phyloP scores from a whole-genome alignment of 23 tunicate species.

The Trididemnum miniatum region DNA sequence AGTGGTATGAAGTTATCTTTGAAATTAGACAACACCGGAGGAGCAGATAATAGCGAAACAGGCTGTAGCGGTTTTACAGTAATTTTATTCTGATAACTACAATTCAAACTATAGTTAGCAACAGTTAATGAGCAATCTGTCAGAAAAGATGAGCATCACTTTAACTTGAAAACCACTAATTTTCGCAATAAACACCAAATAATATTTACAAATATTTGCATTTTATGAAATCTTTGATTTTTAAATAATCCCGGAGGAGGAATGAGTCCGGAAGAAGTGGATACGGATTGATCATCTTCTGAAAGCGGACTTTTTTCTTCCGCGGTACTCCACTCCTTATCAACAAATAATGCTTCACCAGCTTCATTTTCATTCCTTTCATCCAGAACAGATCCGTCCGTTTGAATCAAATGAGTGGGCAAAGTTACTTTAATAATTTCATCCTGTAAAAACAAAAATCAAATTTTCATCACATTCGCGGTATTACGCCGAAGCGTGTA shows the following conservation, averaged over 20 bases:
- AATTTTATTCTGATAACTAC: no score
- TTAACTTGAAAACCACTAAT: no score
- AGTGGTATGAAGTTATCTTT: no score
- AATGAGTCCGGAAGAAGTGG: constrained; percentile 50
- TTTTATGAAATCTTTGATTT: constrained; percentile 61
- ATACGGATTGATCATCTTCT: neutral
- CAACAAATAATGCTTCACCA: neutral
- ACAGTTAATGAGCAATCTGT: no score
- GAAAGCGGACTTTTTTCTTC: neutral
- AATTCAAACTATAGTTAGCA: no score
- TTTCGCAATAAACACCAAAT: no score
- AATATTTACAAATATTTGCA: constrained; percentile 64
- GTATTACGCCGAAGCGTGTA: no score
- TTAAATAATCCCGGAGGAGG: constrained; percentile 68
- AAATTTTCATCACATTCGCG: no score
- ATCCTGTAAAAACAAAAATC: constrained; percentile 29
- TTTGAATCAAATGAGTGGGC: constrained; percentile 41
- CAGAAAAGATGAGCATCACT: no score
- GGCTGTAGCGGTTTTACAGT: no score
- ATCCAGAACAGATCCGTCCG: neutral
- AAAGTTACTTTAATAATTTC: constrained; percentile 69
- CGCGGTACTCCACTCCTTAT: neutral
- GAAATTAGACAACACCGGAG: no score
- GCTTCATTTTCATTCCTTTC: neutral
- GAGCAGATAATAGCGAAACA: no score